A percentile compares a stretch with the other conserved stretches of the same genome.
Evolutionary conservation across 2,888 invertebrate species (phyloP).

Genomic region (Idaea aversata): DNA sequence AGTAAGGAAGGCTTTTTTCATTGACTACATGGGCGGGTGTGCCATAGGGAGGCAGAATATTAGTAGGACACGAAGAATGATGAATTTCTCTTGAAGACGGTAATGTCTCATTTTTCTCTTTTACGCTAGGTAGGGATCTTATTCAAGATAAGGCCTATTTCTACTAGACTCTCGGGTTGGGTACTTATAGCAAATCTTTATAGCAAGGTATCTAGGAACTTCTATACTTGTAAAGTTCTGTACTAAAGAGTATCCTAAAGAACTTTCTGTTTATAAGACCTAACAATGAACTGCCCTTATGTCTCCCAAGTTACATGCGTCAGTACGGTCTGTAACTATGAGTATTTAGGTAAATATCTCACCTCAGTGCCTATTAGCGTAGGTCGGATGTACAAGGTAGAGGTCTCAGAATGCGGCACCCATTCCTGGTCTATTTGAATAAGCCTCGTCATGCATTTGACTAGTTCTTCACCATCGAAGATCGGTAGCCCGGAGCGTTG

Average conservation of each 20-base stretch:
- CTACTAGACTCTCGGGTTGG: too few species aligned
- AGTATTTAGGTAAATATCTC: constrained; percentile 54
- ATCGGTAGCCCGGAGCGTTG: constrained; percentile 91
- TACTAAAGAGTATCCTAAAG: too few species aligned
- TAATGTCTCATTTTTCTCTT: too few species aligned
- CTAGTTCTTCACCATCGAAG: constrained; percentile 92
- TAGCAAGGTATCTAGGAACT: too few species aligned
- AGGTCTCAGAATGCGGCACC: constrained; percentile 95
- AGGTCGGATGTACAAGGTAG: constrained; percentile 97
- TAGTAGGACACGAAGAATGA: not conserved
- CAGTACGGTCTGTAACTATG: too few species aligned
- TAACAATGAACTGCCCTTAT: too few species aligned
- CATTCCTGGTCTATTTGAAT: constrained; percentile 97
- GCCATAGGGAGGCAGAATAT: not conserved
- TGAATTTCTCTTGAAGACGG: not conserved
- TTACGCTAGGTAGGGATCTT: too few species aligned
- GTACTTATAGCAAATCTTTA: too few species aligned
- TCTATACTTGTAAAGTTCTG: too few species aligned
- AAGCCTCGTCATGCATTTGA: constrained; percentile 90
- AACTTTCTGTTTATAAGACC: too few species aligned
- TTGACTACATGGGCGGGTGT: not conserved
- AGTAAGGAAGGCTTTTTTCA: constrained; percentile 38
- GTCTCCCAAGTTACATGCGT: too few species aligned
- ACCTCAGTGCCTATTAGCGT: constrained; percentile 98
- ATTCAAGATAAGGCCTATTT: too few species aligned